phyloP scores from a whole-genome alignment of 2,888 invertebrate genomes.

The Acanthosepion esculentum region DNA sequence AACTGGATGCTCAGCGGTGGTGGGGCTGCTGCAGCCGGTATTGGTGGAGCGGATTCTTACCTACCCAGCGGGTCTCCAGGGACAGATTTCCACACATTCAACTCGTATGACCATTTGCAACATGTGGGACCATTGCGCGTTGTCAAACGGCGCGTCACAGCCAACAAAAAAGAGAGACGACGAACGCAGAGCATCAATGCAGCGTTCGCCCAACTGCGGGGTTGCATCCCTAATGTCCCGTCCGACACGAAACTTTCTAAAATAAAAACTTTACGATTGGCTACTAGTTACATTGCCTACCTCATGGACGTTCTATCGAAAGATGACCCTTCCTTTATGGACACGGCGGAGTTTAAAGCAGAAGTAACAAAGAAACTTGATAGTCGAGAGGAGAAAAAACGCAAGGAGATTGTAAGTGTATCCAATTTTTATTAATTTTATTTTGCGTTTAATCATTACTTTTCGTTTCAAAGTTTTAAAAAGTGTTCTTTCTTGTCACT shows the following conservation, averaged over 20 bases:
- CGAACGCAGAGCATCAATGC: conserved; percentile 95
- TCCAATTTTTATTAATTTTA: too few species aligned
- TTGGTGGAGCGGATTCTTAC: conserved; percentile 54
- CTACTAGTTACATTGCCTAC: conserved; percentile 83
- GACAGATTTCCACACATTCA: conserved; percentile 54
- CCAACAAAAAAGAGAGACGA: conserved; percentile 94
- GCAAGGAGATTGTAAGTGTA: conserved; percentile 37
- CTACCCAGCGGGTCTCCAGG: conserved; percentile 50
- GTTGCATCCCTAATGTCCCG: conserved; percentile 96
- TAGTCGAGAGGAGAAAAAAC: conserved; percentile 48
- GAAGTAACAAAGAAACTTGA: conserved; percentile 80
- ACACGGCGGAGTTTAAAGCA: conserved; percentile 83
- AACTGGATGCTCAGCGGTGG: conserved; percentile 65
- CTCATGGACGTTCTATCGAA: conserved; percentile 90
- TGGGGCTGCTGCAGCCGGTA: conserved; percentile 55
- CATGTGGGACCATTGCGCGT: conserved; percentile 62
- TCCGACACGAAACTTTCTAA: conserved; percentile 94
- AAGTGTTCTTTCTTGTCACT: too few species aligned
- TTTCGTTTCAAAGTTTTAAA: too few species aligned
- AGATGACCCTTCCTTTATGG: conserved; percentile 82
- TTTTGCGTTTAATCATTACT: too few species aligned
- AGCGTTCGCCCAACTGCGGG: conserved; percentile 91
- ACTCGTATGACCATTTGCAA: conserved; percentile 49
- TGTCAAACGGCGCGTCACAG: conserved; percentile 78
- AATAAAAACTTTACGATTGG: conserved; percentile 94